phyloP scores from a whole-genome alignment of 2,797 vertebrate species.

The Catharus ustulatus region DNA sequence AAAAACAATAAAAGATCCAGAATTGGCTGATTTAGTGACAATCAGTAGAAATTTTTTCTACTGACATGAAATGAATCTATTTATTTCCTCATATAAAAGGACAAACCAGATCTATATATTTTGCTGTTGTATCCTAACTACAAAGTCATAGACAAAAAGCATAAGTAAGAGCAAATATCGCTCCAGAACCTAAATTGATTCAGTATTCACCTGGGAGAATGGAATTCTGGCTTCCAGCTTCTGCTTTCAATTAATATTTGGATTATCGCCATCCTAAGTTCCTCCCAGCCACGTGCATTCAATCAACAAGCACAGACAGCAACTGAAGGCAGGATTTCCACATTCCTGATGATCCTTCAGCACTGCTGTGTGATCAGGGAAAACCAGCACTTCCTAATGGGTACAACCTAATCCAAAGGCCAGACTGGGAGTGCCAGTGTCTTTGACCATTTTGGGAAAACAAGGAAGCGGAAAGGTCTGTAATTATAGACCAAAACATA shows the following conservation, averaged over 20 bases:
- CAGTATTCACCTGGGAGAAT: not conserved
- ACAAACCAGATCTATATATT: accelerated
- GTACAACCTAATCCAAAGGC: not conserved
- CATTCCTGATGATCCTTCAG: not conserved
- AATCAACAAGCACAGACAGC: not conserved
- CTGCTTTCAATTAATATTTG: conserved; percentile 13
- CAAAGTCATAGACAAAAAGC: not conserved
- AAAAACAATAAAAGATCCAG: not conserved
- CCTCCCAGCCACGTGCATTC: not conserved
- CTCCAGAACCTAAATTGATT: not conserved
- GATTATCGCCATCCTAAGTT: conserved; percentile 11
- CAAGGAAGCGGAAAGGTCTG: not conserved
- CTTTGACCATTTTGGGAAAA: not conserved
- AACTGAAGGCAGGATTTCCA: not conserved
- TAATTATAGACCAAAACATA: not conserved
- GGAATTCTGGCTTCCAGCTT: not conserved
- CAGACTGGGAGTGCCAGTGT: not conserved
- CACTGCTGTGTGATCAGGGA: not conserved
- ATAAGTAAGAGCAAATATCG: not conserved
- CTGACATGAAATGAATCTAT: not conserved
- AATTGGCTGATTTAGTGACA: not conserved
- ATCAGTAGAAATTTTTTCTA: not conserved
- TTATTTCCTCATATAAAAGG: not conserved
- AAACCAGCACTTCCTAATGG: not conserved
- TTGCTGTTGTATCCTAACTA: not conserved